These are phyloP conservation scores for Damaliscus lunatus DNA, from an alignment of 2,113 vertebrate genomes.

Conservation along the genomic window DNA sequence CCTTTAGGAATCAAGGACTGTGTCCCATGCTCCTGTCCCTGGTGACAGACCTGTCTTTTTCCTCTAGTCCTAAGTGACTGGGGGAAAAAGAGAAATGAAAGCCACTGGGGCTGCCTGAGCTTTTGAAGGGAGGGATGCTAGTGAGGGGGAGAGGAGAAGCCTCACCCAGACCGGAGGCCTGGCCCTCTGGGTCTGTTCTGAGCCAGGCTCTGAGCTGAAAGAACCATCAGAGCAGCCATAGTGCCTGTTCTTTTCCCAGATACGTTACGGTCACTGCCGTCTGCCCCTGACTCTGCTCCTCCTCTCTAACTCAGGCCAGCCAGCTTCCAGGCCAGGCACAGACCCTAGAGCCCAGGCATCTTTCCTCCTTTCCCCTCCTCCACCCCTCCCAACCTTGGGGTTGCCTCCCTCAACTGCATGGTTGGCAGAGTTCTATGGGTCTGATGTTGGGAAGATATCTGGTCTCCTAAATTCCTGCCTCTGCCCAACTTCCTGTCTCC, in stretches of 20 bases:
- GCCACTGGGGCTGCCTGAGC: background rate
- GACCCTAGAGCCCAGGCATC: background rate
- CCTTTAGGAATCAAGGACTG: background rate
- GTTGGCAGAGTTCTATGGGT: slow-evolving; percentile 37
- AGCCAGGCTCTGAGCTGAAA: background rate
- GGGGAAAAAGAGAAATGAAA: background rate
- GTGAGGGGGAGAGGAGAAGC: background rate
- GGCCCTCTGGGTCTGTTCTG: background rate
- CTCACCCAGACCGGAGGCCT: background rate
- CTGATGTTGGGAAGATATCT: slow-evolving; percentile 30
- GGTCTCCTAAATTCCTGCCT: background rate
- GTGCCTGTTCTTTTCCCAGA: background rate
- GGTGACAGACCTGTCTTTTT: background rate
- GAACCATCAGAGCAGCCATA: background rate
- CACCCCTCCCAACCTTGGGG: background rate
- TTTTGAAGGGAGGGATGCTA: background rate
- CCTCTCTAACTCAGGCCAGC: background rate
- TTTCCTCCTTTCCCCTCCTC: background rate
- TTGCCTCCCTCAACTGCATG: background rate
- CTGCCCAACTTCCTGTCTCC: background rate
- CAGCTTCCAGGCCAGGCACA: background rate
- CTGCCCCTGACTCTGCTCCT: background rate
- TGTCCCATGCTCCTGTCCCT: background rate
- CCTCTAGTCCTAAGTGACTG: background rate
- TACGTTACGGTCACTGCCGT: background rate